phyloP scores from a whole-genome alignment of 2,113 vertebrate genomes.

The Dicrurus megarhynchus region DNA sequence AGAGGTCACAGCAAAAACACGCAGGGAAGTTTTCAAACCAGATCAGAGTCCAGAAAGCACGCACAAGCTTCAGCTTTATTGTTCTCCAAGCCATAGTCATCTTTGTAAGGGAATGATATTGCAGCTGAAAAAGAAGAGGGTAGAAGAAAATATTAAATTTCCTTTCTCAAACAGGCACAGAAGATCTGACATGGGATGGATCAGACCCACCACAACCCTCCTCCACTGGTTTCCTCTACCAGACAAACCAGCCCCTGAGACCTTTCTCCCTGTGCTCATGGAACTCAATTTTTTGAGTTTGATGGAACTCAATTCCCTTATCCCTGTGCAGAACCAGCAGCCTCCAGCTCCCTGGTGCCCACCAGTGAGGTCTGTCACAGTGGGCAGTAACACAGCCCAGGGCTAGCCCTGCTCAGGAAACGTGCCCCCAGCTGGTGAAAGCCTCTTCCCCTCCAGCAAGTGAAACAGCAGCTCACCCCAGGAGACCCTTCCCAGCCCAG shows the following conservation, averaged over 20 bases:
- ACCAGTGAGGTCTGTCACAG: background rate
- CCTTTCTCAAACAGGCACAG: background rate
- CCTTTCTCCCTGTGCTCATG: background rate
- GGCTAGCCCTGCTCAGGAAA: background rate
- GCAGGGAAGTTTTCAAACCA: background rate
- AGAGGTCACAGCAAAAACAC: background rate
- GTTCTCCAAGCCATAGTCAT: conserved; percentile 43
- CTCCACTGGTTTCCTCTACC: background rate
- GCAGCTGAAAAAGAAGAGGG: conserved; percentile 65
- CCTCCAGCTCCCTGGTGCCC: background rate
- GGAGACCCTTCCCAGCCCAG: conserved; percentile 90
- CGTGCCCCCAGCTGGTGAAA: rapidly evolving
- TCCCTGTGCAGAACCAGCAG: background rate
- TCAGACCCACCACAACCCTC: background rate
- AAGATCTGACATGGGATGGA: background rate
- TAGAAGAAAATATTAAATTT: background rate
- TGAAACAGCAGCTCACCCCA: conserved; percentile 76
- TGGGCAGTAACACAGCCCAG: background rate
- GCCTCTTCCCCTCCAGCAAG: background rate
- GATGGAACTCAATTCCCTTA: background rate
- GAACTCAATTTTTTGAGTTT: background rate
- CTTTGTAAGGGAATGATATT: conserved; percentile 79
- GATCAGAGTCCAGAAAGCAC: background rate
- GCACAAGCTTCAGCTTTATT: background rate
- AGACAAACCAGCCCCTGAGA: background rate